A percentile compares a stretch with the other conserved stretches of the same genome.
Conservation (phyloP, 1,140 invertebrate species). For the Drosophila murphyi region DNA sequence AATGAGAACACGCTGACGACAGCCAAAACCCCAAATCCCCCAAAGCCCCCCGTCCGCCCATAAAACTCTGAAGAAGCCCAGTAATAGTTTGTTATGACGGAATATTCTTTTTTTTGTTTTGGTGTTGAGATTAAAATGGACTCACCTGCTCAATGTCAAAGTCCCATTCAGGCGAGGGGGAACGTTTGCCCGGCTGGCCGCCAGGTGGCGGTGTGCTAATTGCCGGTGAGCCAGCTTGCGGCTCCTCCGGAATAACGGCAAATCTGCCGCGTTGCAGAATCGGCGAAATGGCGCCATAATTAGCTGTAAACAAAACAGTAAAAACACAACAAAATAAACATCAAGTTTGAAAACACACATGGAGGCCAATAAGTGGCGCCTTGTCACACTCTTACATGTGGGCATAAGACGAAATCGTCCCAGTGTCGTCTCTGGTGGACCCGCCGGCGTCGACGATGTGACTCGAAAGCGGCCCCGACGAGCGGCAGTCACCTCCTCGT, state of each 20-base stretch:
- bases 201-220: constrained; percentile 65
- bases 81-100: constrained; percentile 18
- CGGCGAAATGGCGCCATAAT: constrained; percentile 84
- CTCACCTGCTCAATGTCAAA: constrained; percentile 84
- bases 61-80: background rate
- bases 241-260: constrained; percentile 84
- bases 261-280: constrained; percentile 83
- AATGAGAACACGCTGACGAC: constrained; percentile 42
- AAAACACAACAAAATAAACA: constrained; percentile 3
- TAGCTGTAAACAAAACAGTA: constrained; percentile 57
- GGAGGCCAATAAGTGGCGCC: background rate
- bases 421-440: constrained; percentile 79
- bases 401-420: constrained; percentile 84
- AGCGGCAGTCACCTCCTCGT: constrained; percentile 79
- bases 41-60: no score
- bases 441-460: constrained; percentile 74
- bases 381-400: constrained; percentile 66
- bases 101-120: constrained; percentile 15
- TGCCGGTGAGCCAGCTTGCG: constrained; percentile 78
- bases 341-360: background rate
- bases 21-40: constrained; percentile 14
- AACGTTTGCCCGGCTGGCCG: constrained; percentile 55
- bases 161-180: constrained; percentile 83
- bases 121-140: constrained; percentile 13
- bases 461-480: constrained; percentile 82